Evolutionary conservation across 2,797 vertebrate species (phyloP).

Genomic region (Ctenosaura bakeri): DNA sequence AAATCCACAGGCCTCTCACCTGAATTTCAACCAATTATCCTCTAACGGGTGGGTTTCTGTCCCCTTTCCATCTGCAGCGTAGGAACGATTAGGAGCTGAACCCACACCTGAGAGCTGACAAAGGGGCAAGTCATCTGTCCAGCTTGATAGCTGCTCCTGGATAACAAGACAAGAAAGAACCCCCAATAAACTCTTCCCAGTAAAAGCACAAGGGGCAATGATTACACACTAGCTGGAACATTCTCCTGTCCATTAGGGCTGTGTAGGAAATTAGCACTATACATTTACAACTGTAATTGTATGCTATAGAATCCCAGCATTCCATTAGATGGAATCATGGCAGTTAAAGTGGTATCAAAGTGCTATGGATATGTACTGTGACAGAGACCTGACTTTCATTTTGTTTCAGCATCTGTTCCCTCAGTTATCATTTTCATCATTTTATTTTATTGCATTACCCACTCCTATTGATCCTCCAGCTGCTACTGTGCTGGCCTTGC

Average conservation of each 20-base stretch:
- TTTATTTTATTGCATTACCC: not conserved
- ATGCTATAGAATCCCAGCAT: too few species aligned
- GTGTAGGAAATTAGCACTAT: not conserved
- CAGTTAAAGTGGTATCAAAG: too few species aligned
- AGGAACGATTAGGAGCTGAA: conserved; percentile 90
- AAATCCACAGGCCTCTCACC: conserved; percentile 75
- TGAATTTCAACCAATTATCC: conserved; percentile 93
- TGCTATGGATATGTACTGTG: too few species aligned
- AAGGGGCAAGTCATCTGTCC: conserved; percentile 96
- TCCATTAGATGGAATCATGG: too few species aligned
- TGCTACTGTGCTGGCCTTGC: not conserved
- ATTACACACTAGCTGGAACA: not conserved
- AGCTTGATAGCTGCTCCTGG: conserved; percentile 91
- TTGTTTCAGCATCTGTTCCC: not conserved
- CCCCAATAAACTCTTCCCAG: not conserved
- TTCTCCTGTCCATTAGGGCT: not conserved
- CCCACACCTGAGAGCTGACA: conserved; percentile 95
- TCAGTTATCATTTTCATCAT: not conserved
- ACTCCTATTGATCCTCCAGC: not conserved
- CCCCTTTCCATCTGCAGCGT: conserved; percentile 89
- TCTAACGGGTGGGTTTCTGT: conserved; percentile 90
- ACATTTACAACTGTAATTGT: not conserved
- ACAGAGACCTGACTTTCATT: not conserved
- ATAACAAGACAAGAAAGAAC: conserved; percentile 29
- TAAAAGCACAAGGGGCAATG: not conserved